Evolutionary conservation across 2,113 vertebrate species (phyloP).

Genomic region (Corythornis cristatus): DNA sequence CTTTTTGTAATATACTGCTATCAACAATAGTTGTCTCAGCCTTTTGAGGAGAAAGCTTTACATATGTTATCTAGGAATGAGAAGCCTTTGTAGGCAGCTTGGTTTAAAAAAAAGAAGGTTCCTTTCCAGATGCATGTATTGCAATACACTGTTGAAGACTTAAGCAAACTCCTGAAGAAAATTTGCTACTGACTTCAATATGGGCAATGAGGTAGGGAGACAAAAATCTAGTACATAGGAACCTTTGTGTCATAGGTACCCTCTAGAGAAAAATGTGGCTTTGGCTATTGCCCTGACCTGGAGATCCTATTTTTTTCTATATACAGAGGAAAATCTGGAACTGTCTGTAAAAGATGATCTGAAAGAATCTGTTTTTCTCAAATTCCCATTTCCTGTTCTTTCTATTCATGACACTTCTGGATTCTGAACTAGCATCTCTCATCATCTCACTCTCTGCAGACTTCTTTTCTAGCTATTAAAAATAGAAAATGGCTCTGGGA

Average conservation of each 20-base stretch:
- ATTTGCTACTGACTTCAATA: neutral
- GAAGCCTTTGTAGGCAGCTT: neutral
- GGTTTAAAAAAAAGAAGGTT: neutral
- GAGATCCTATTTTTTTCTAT: accelerated
- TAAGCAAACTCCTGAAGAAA: neutral
- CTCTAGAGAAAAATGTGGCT: neutral
- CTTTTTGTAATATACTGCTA: neutral
- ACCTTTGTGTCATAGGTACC: neutral
- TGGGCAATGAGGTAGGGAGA: neutral
- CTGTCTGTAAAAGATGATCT: neutral
- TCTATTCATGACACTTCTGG: neutral
- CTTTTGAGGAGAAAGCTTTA: neutral
- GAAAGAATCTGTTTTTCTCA: neutral
- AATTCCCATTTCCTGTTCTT: neutral
- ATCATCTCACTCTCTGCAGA: neutral
- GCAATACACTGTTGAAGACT: neutral
- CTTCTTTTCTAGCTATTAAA: neutral
- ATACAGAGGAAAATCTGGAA: neutral
- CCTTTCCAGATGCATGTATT: neutral
- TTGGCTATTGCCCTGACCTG: neutral
- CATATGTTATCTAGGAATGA: neutral
- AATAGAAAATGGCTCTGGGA: conserved; percentile 9
- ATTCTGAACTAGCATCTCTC: neutral
- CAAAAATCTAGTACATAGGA: neutral
- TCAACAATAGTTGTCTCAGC: neutral